Percentiles rank a stretch among this genome's conserved stretches.
phyloP scores from a whole-genome alignment of 1,140 invertebrate genomes.

The Glomeris maerens region DNA sequence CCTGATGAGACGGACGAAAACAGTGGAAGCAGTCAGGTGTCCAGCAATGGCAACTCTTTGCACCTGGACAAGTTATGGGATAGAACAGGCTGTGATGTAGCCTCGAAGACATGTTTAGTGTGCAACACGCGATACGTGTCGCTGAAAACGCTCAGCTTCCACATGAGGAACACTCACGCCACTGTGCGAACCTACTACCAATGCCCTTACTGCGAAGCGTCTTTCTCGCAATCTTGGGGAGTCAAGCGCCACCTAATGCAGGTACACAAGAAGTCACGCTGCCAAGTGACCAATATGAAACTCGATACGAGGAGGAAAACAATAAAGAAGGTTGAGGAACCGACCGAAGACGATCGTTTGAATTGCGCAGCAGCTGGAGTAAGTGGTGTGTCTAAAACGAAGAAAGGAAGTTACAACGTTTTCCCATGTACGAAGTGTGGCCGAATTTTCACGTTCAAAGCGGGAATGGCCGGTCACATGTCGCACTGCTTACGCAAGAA shows the following conservation, averaged over 20 bases:
- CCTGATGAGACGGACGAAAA: not conserved
- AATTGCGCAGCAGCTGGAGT: not conserved
- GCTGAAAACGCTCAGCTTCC: constrained; percentile 25
- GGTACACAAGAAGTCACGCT: constrained; percentile 26
- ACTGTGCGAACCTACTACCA: constrained; percentile 24
- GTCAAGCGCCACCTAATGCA: constrained; percentile 26
- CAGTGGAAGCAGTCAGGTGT: not conserved
- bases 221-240: constrained; percentile 28
- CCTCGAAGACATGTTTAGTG: constrained; percentile 18
- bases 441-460: not conserved
- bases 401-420: not conserved
- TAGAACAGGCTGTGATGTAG: constrained; percentile 12
- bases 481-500: not conserved
- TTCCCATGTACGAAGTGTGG: not conserved
- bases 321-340: constrained; percentile 15
- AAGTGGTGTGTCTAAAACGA: not conserved
- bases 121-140: constrained; percentile 24
- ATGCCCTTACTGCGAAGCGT: constrained; percentile 28
- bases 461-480: not conserved
- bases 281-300: constrained; percentile 25
- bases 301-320: constrained; percentile 20
- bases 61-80: not conserved
- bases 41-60: not conserved
- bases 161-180: constrained; percentile 27
- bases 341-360: constrained; percentile 2